These are phyloP conservation scores for Ethmia dodecea DNA, from an alignment of 2,888 invertebrate species.

Conservation along the genomic window DNA sequence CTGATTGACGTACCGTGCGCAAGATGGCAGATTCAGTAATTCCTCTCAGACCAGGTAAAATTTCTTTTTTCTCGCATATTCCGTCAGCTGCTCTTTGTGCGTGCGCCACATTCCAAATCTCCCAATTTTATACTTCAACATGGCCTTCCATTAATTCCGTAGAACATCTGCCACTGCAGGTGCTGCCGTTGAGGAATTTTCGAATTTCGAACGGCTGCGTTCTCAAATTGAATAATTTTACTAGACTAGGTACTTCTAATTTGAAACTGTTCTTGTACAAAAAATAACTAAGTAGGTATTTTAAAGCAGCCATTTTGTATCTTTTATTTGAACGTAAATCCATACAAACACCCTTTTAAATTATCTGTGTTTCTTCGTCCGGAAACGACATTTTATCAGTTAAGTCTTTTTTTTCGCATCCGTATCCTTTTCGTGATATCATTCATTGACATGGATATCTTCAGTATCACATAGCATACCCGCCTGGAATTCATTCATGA, in stretches of 20 bases:
- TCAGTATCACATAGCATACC: constrained; percentile 19
- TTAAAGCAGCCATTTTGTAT: constrained; percentile 3
- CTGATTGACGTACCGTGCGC: constrained; percentile 33
- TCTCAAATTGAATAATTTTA: constrained; percentile 18
- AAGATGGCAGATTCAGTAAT: constrained; percentile 18
- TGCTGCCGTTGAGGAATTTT: constrained; percentile 54
- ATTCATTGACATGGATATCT: constrained; percentile 9
- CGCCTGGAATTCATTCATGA: constrained; percentile 21
- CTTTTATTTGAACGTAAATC: constrained; percentile 11
- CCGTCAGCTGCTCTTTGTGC: constrained; percentile 56
- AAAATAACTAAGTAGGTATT: background rate
- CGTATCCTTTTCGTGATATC: constrained; percentile 30
- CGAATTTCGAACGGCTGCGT: constrained; percentile 34
- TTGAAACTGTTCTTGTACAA: background rate
- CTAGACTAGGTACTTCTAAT: background rate
- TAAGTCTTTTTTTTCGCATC: constrained; percentile 37
- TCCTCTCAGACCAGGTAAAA: constrained; percentile 43
- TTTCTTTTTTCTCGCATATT: constrained; percentile 30
- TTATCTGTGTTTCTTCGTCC: constrained; percentile 17
- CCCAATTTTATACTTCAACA: constrained; percentile 40
- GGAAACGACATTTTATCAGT: constrained; percentile 41
- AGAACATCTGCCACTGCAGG: constrained; percentile 65
- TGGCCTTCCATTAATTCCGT: constrained; percentile 37
- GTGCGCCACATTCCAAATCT: constrained; percentile 51
- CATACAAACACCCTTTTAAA: constrained; percentile 3